Conservation (phyloP, 2,113 vertebrate genomes). For the Crypturellus undulatus region DNA sequence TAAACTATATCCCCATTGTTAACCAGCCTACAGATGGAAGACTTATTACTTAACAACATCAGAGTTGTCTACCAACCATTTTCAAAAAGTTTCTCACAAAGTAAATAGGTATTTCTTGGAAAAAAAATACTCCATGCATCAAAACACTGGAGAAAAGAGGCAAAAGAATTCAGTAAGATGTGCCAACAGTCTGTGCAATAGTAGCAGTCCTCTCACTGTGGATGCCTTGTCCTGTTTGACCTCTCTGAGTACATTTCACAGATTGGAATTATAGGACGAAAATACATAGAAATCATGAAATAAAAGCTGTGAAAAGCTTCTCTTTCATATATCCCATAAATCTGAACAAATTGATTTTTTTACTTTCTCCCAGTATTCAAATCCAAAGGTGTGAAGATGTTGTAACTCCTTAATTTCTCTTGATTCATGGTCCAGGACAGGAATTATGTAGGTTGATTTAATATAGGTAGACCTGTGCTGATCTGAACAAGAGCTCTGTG, state of each 20-base stretch:
- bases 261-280: neutral
- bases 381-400: neutral
- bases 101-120: neutral
- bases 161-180: neutral
- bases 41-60: neutral
- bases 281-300: neutral
- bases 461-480: neutral
- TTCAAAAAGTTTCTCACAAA: neutral
- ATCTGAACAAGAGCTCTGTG: neutral
- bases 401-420: neutral
- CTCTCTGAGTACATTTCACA: neutral
- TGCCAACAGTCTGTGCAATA: neutral
- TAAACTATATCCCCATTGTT: neutral
- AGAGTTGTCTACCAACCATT: neutral
- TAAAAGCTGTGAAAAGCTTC: neutral
- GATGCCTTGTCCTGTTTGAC: neutral
- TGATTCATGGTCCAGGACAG: neutral
- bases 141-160: neutral
- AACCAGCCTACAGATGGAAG: neutral
- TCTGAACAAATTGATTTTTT: neutral
- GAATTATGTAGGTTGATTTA: neutral
- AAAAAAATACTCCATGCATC: neutral
- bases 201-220: neutral
- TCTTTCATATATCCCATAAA: neutral
- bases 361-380: neutral